These are phyloP conservation scores for Pseudopipra pipra DNA, from an alignment of 2,113 vertebrate species.

Conservation along the genomic window DNA sequence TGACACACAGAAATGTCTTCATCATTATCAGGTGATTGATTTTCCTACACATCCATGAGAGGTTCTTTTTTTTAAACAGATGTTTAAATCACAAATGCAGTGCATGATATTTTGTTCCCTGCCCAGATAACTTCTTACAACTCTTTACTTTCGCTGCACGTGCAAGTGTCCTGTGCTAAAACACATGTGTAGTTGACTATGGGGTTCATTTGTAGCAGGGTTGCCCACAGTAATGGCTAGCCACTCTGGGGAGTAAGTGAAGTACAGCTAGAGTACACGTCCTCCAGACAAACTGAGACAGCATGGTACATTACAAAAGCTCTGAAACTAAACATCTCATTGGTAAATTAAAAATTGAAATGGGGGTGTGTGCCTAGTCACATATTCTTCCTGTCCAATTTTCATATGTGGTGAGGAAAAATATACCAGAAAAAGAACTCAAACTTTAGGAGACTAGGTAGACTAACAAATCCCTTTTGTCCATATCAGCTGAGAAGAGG, in stretches of 20 bases:
- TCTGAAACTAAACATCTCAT: not conserved
- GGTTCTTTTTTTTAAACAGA: not conserved
- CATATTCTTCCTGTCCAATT: not conserved
- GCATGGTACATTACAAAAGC: not conserved
- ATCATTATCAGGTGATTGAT: not conserved
- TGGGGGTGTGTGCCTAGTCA: not conserved
- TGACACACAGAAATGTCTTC: conserved; percentile 15
- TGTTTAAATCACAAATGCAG: not conserved
- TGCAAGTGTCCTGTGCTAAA: not conserved
- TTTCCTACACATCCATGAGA: not conserved
- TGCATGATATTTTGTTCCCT: not conserved
- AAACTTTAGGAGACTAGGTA: not conserved
- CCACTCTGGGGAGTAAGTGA: not conserved
- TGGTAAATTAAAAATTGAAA: not conserved
- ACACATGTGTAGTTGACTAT: not conserved
- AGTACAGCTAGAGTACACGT: not conserved
- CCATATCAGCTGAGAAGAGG: not conserved
- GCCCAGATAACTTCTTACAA: not conserved
- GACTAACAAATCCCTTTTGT: not conserved
- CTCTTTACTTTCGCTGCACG: not conserved
- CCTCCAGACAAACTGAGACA: not conserved
- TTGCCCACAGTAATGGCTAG: not conserved
- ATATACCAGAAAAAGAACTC: not conserved
- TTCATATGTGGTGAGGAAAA: not conserved
- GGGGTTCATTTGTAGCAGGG: not conserved